Evolutionary conservation across 2,797 vertebrate species (phyloP).

Genomic region (Ataeniobius toweri): DNA sequence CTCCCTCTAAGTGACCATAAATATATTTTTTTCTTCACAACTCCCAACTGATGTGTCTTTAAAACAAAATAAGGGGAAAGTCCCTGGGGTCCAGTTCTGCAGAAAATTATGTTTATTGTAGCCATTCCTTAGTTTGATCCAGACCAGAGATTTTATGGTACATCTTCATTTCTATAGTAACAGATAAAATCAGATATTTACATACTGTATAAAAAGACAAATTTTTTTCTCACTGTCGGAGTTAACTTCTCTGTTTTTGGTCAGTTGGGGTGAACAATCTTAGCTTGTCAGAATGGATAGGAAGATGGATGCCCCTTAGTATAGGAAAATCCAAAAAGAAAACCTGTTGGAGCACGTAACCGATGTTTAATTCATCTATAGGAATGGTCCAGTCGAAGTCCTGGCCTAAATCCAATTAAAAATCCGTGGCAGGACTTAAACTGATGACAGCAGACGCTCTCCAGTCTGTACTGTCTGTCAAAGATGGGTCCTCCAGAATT

Average conservation of each 20-base stretch:
- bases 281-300: neutral
- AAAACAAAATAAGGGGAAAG: neutral
- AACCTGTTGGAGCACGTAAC: too few relatives aligned
- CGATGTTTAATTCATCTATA: neutral
- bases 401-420: neutral
- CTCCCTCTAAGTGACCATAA: constrained; percentile 14
- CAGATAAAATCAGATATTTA: neutral
- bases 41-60: neutral
- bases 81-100: neutral
- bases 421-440: neutral
- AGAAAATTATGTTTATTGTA: neutral
- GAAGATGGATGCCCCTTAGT: too few relatives aligned
- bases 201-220: neutral
- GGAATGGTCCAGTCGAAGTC: neutral
- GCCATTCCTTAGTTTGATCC: neutral
- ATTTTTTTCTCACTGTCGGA: too few relatives aligned
- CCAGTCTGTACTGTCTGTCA: neutral
- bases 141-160: neutral
- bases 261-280: neutral
- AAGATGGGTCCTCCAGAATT: neutral
- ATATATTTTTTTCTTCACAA: neutral
- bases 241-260: neutral
- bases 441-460: neutral
- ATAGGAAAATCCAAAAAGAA: too few relatives aligned
- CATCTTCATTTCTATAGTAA: neutral